Conservation (phyloP, 2,888 invertebrate species). For the Sarcophaga carnaria region DNA sequence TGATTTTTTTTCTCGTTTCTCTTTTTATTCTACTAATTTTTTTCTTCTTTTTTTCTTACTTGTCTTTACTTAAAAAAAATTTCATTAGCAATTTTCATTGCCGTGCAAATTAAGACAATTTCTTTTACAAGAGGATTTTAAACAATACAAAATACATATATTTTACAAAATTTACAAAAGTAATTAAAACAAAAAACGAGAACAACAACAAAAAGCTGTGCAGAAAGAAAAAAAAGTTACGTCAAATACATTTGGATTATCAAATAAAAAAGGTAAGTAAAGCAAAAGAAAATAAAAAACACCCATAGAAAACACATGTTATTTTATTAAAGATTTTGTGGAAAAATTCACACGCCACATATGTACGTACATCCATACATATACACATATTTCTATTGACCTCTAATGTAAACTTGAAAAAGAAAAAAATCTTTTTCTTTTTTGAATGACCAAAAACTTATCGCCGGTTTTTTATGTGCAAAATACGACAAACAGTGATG, state of each 20-base stretch:
- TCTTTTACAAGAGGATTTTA: slow-evolving; percentile 53
- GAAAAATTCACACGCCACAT: not conserved
- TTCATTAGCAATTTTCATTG: slow-evolving; percentile 63
- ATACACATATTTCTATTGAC: slow-evolving; percentile 7
- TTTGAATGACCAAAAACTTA: slow-evolving; percentile 1
- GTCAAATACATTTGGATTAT: slow-evolving; percentile 62
- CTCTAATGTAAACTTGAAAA: slow-evolving; percentile 28
- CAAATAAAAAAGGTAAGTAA: slow-evolving; percentile 58
- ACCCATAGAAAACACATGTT: slow-evolving; percentile 14
- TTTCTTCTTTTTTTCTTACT: slow-evolving; percentile 5
- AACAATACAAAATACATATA: slow-evolving; percentile 22
- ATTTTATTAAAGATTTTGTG: not conserved
- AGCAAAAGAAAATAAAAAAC: slow-evolving; percentile 3
- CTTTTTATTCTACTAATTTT: slow-evolving; percentile 34
- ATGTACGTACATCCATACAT: too few relatives aligned
- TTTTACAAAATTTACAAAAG: not conserved
- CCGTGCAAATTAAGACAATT: slow-evolving; percentile 62
- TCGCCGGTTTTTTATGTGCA: slow-evolving; percentile 25
- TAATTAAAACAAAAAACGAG: slow-evolving; percentile 37
- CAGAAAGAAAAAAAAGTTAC: slow-evolving; percentile 53
- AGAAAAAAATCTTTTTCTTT: not conserved
- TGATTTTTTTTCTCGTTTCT: slow-evolving; percentile 43
- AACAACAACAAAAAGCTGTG: slow-evolving; percentile 1
- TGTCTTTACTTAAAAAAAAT: slow-evolving; percentile 20
- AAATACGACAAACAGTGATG: slow-evolving; percentile 13